These are phyloP conservation scores for Metaphire vulgaris DNA, from an alignment of 1,140 invertebrate species.

Conservation along the genomic window DNA sequence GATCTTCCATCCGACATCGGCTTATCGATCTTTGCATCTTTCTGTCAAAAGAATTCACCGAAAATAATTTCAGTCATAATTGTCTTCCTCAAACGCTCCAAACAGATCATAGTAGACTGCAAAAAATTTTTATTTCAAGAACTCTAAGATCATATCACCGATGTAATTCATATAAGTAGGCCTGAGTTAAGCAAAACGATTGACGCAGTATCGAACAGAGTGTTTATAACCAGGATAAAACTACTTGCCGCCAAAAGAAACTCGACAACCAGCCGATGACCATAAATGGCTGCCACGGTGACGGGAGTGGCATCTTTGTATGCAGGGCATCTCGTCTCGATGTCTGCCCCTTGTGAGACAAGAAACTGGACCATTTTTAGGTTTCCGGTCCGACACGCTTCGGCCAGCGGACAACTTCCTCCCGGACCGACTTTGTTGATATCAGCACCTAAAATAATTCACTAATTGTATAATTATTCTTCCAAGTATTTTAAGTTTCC, in stretches of 20 bases:
- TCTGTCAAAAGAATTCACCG: conserved; percentile 14
- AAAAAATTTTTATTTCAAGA: no score
- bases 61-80: no score
- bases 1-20: conserved; percentile 25
- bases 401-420: conserved; percentile 23
- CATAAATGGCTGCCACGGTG: conserved; percentile 8
- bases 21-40: conserved; percentile 29
- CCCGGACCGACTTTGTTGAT: conserved; percentile 19
- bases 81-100: no score
- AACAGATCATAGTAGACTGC: no score
- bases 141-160: no score
- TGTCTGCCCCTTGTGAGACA: conserved; percentile 13
- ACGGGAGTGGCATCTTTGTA: conserved; percentile 27
- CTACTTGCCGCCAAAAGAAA: conserved; percentile 18
- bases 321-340: conserved; percentile 17
- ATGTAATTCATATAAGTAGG: no score
- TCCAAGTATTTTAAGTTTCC: not conserved
- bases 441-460: conserved; percentile 23
- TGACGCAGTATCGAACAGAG: no score
- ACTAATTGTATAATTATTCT: not conserved
- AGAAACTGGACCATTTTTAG: conserved; percentile 24
- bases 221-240: no score
- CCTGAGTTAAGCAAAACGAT: no score
- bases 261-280: conserved; percentile 10
- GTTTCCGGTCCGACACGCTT: conserved; percentile 23